Evolutionary conservation across 2,888 invertebrate species (phyloP).

Genomic region (Caenorhabditis sp.): DNA sequence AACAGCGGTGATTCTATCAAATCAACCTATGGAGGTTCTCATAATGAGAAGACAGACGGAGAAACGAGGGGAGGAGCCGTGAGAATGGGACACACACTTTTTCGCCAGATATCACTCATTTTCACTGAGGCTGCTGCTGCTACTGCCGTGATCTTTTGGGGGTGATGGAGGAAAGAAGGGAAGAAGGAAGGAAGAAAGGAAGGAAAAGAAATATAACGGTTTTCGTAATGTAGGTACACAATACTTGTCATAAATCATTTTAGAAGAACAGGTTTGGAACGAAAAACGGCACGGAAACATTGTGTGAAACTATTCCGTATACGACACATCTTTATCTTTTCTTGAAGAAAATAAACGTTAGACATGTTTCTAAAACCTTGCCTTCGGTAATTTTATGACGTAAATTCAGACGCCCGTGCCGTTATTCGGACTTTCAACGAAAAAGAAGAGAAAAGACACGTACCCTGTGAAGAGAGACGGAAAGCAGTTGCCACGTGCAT

Average conservation of each 20-base stretch:
- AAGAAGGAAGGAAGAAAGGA: background rate
- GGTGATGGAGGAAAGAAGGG: background rate
- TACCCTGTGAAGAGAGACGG: conserved; percentile 76
- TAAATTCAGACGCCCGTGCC: no score
- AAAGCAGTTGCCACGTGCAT: conserved; percentile 75
- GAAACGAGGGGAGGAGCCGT: conserved; percentile 13
- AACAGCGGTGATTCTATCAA: conserved; percentile 20
- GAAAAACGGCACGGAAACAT: background rate
- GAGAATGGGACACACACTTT: background rate
- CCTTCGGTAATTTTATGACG: no score
- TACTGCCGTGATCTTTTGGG: no score
- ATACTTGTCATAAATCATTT: conserved; percentile 11
- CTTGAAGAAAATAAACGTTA: no score
- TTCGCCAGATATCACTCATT: conserved; percentile 17
- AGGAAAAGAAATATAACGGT: no score
- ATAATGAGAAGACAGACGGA: conserved; percentile 39
- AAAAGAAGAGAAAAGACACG: conserved; percentile 46
- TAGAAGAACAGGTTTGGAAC: conserved; percentile 24
- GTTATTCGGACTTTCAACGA: no score
- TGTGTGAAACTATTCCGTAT: no score
- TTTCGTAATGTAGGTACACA: conserved; percentile 16
- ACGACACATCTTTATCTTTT: no score
- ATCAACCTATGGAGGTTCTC: conserved; percentile 22
- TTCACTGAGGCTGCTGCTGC: no score
- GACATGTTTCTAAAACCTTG: no score